These are phyloP conservation scores for Sciurus niger DNA, from an alignment of 2,113 vertebrate species.

Conservation along the genomic window DNA sequence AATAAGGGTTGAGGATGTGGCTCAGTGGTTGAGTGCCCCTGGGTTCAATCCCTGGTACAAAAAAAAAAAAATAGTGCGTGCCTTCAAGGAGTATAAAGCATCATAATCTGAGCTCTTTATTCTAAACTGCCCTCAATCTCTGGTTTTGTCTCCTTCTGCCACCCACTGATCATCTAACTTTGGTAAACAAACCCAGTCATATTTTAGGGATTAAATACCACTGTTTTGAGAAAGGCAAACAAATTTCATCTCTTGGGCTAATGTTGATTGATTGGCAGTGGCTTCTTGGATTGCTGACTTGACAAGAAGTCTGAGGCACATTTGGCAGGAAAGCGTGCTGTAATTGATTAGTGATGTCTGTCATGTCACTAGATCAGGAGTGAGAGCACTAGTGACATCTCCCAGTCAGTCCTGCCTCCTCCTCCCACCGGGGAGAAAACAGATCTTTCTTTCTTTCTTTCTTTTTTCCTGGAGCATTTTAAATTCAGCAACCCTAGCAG, in stretches of 20 bases:
- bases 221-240: conserved; percentile 38
- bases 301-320: conserved; percentile 40
- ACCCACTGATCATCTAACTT: neutral
- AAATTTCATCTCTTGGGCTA: conserved; percentile 40
- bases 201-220: neutral
- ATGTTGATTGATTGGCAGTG: neutral
- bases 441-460: conserved; percentile 60
- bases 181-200: neutral
- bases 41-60: too few relatives aligned
- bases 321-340: neutral
- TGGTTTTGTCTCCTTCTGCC: neutral
- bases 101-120: neutral
- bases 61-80: too few relatives aligned
- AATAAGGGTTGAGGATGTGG: too few relatives aligned
- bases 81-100: neutral
- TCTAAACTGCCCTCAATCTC: neutral
- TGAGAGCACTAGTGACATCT: conserved; percentile 51
- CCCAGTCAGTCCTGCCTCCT: conserved; percentile 21
- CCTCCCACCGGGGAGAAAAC: conserved; percentile 51
- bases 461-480: conserved; percentile 65
- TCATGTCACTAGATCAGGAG: neutral
- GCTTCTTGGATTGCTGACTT: conserved; percentile 54
- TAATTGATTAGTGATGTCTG: conserved; percentile 78
- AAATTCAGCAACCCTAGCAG: conserved; percentile 71
- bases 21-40: too few relatives aligned